Base-by-base conservation (phyloP, 2,113 vertebrate genomes). In the Etheostoma spectabile region DNA sequence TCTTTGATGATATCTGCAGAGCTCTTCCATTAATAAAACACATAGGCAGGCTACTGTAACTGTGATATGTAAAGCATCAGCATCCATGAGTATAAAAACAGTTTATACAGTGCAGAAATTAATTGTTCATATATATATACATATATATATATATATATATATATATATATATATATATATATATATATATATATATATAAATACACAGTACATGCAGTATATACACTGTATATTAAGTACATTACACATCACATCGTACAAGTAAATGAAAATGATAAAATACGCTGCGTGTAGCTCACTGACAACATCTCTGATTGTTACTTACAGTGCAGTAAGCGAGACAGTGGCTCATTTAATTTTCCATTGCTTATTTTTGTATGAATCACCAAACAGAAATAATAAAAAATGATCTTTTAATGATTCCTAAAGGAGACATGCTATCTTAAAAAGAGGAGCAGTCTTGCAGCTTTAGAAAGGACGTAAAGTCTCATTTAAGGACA, bases 1-100 rank as follows among this genome's bases (percentile, higher is more conserved):
- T 87, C 81, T 84, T n/a, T 53, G 35, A 16, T 56, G 57, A 65
- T 73, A 68, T 81, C 74, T 75, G 33, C 45, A 76, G 42, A 79
- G 53, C 30, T 74, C 13, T 45, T 14, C 61, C 30, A 63, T 82
- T 30, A 62, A 82, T 77, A 74, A 56, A 48, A 80, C n/a, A 49
- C 38, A 42, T 42, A 30, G 30, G 30, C 30, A 42, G 10, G 38
- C 38, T 60, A 60, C 35, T 66, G 1, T 57, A n/a, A 73, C 22
- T 52, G 5, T 66, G 64, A 53, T 67, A n/a, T 62, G 49, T 67
- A 14, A 62, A 72, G n/a, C 49, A 27, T 30, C 30, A 51, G 30
- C 33, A 57, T 65, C 22, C 27, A 65, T 61, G 38, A 69, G 49
- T 52, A 8, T 56, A 68, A 27, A 52, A 59, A 45, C 10, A 8